phyloP scores from a whole-genome alignment of 2,113 vertebrate genomes.

The Myotis davidii region DNA sequence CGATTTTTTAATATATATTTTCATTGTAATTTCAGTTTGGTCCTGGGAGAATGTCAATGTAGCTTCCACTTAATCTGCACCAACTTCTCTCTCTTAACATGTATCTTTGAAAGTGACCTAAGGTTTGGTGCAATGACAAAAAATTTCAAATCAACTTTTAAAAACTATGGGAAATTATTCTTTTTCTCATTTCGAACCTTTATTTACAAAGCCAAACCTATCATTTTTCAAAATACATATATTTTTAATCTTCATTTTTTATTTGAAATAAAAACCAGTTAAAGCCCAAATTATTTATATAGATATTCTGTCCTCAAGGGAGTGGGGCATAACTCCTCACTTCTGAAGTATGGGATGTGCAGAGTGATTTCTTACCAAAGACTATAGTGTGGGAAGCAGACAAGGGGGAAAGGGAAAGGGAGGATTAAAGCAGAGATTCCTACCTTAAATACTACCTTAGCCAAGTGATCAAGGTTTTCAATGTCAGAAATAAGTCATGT shows the following conservation, averaged over 20 bases:
- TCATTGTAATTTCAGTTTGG: no score
- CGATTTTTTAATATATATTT: no score
- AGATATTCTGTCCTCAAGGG: neutral
- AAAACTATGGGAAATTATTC: neutral
- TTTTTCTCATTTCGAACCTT: neutral
- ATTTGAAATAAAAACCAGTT: constrained; percentile 18
- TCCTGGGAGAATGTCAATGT: no score
- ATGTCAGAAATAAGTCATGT: neutral
- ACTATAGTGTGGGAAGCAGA: neutral
- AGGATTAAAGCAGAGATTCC: neutral
- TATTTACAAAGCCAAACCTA: neutral
- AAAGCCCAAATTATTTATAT: constrained; percentile 23
- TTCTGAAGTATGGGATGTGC: neutral
- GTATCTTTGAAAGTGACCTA: neutral
- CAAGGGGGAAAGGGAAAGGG: neutral
- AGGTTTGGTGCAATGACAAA: constrained; percentile 10
- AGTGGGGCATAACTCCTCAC: neutral
- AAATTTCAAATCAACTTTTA: neutral
- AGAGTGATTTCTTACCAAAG: neutral
- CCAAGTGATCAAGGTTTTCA: neutral
- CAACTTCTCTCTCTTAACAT: neutral
- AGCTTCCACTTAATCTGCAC: no score
- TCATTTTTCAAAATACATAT: no score
- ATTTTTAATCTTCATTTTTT: neutral
- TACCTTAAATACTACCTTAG: neutral